Percentiles rank a stretch among this genome's conserved stretches.
Conservation (phyloP, 92 coral and sea anemone species). For the Parazoanthus darwini region DNA sequence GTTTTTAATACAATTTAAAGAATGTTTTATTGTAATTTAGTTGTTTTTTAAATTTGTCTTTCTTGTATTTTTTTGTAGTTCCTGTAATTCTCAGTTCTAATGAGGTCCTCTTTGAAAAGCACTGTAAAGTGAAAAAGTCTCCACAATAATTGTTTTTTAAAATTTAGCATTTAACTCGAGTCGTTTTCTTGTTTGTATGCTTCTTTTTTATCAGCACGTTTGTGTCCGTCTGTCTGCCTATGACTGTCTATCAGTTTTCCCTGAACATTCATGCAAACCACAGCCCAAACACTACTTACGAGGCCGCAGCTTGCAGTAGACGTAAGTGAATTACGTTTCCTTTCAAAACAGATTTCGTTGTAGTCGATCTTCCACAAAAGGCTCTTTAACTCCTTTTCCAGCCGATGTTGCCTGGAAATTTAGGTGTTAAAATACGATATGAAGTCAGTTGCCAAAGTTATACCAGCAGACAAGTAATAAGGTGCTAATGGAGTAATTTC, state of each 20-base stretch:
- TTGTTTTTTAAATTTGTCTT: no score
- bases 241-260: neutral
- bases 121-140: no score
- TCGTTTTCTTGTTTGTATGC: no score
- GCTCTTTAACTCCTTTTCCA: constrained; percentile 81
- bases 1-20: no score
- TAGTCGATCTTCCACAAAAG: constrained; percentile 94
- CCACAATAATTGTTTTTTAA: no score
- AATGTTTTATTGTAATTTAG: no score
- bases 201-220: neutral
- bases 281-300: constrained; percentile 46
- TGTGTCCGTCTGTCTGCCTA: neutral
- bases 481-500: neutral
- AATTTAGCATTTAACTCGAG: neutral
- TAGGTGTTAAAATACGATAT: neutral
- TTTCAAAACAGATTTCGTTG: constrained; percentile 76
- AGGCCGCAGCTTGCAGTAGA: constrained; percentile 76
- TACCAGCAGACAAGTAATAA: neutral
- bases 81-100: no score
- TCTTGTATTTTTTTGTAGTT: no score
- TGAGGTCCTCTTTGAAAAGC: no score
- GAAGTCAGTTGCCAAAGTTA: neutral
- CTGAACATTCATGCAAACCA: neutral
- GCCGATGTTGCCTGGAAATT: constrained; percentile 64
- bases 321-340: constrained; percentile 77